Evolutionary conservation across 1,140 invertebrate genomes (phyloP).

Genomic region (Vanessa tameamea): DNA sequence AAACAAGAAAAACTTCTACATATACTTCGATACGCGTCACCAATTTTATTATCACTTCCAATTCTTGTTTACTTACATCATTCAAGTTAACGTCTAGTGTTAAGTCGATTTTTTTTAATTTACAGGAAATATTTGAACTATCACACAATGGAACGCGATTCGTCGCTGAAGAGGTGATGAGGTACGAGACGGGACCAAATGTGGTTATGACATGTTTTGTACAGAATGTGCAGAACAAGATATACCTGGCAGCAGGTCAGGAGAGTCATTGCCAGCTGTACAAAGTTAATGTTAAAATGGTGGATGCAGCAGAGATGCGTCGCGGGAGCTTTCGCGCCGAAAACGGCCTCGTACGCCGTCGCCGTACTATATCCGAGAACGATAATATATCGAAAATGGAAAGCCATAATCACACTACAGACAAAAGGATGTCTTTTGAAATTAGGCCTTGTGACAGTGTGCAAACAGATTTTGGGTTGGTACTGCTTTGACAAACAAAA

Average conservation of each 20-base stretch:
- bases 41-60: constrained; percentile 33
- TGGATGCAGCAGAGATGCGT: constrained; percentile 75
- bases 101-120: constrained; percentile 20
- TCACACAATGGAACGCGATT: constrained; percentile 90
- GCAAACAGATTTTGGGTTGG: constrained; percentile 89
- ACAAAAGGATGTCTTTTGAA: constrained; percentile 86
- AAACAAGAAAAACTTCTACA: constrained; percentile 41
- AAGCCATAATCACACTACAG: constrained; percentile 71
- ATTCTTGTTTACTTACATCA: constrained; percentile 15
- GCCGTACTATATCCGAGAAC: constrained; percentile 71
- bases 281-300: constrained; percentile 87
- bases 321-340: constrained; percentile 77
- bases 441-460: constrained; percentile 88
- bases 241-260: constrained; percentile 92
- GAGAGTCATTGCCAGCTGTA: constrained; percentile 96
- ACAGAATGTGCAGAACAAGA: constrained; percentile 81
- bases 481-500: constrained; percentile 17
- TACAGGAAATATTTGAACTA: constrained; percentile 95
- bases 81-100: constrained; percentile 11
- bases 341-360: constrained; percentile 72
- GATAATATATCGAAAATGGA: constrained; percentile 74
- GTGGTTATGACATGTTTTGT: constrained; percentile 95
- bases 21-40: constrained; percentile 54
- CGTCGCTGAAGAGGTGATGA: constrained; percentile 90
- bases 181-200: constrained; percentile 92